A percentile compares a stretch with the other conserved stretches of the same genome.
Conservation (phyloP, 2,113 vertebrate genomes). For the Platysteira castanea region DNA sequence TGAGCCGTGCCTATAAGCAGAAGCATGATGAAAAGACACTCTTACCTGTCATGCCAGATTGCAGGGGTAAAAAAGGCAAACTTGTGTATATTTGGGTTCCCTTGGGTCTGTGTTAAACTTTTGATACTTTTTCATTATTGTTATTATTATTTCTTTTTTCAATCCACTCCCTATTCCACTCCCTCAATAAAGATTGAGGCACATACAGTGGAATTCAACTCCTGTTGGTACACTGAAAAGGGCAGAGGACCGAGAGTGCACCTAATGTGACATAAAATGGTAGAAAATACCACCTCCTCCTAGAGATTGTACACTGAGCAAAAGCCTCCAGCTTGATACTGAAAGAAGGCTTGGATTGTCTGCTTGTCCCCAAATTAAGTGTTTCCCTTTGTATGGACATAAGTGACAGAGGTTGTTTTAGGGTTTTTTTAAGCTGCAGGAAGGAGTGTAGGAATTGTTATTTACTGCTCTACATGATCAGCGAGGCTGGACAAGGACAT, state of each 20-base stretch:
- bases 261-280: not conserved
- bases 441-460: not conserved
- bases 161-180: no score
- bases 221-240: not conserved
- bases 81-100: fast-evolving
- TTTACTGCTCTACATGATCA: not conserved
- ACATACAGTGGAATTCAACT: not conserved
- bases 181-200: not conserved
- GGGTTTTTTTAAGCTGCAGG: not conserved
- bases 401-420: not conserved
- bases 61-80: not conserved
- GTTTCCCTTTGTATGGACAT: not conserved
- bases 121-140: not conserved
- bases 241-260: not conserved
- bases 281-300: not conserved
- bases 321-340: not conserved
- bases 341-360: not conserved
- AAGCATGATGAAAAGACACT: not conserved
- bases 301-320: not conserved
- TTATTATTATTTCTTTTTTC: not conserved
- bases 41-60: not conserved
- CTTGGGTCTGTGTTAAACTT: not conserved
- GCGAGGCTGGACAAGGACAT: not conserved
- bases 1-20: not conserved
- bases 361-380: not conserved